Evolutionary conservation across 1,140 invertebrate species (phyloP), one percentile per base, ranked within the genome.

Genomic region (Platyscapa corneri): DNA sequence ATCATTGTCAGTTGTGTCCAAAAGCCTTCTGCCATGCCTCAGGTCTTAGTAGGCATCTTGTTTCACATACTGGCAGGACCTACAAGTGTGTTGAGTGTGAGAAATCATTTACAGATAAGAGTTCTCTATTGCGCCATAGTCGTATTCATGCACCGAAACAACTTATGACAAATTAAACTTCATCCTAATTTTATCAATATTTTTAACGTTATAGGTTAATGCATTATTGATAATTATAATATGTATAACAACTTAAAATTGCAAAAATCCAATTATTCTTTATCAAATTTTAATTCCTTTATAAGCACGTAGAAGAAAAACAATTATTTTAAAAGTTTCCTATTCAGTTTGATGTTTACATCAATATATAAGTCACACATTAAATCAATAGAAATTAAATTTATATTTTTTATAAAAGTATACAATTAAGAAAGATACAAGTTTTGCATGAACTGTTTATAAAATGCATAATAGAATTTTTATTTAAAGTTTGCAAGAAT

Each of bases 71-170:
- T 0, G 96, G 96, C 0, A 94, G 95, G 87, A 95, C 94, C 7
- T 96, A 94, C 90, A 93, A 94, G 85, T 96, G 96, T 91, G 93
- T 94, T 16, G 94, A 94, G 85, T 97, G 96, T 88, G 94, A 94
- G 49, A 95, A 95, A 74, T 93, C 94, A n/a, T 97, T 96, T 89
- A 95, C 94, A 20, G 96, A 96, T 91, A 95, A 95, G 88, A 96
- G 95, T 86, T 95, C 96, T 0, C 90, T 96, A 42, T 91, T 95
- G 65, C 93, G 96, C 42, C 96, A 96, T 88, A 92, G 92, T 89
- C 92, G 92, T n/a, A 93, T 93, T 86, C 93, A 93, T 80, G 92
- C 92, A 78, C 91, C 93, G 2, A 93, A 93, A 89, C 90, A 90
- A 83, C 88, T 89, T 37, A 87, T 89, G 34, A 82, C 70, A 6